Evolutionary conservation across 2,888 invertebrate genomes (phyloP).

Genomic region (Harpagoxenus sublaevis): DNA sequence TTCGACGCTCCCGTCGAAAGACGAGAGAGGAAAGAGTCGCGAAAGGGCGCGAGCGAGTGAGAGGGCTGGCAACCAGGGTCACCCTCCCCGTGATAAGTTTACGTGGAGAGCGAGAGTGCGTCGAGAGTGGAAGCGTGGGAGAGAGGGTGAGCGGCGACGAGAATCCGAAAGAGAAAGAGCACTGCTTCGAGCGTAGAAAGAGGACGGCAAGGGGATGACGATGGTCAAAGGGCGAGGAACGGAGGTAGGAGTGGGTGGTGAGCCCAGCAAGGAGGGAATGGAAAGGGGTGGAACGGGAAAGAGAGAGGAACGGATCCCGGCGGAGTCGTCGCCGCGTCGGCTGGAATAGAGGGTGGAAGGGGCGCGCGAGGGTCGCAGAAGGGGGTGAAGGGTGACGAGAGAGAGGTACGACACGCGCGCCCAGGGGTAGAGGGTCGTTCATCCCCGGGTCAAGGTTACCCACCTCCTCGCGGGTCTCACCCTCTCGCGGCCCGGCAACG

Average conservation of each 20-base stretch:
- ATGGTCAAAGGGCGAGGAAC: constrained; percentile 47
- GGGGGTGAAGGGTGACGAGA: constrained; percentile 58
- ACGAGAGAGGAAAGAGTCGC: constrained; percentile 35
- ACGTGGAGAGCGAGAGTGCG: constrained; percentile 76
- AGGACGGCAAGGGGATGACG: constrained; percentile 43
- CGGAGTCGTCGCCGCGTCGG: constrained; percentile 59
- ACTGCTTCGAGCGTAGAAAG: constrained; percentile 33
- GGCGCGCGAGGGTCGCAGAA: constrained; percentile 31
- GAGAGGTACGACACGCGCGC: constrained; percentile 79
- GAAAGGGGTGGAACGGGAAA: constrained; percentile 11
- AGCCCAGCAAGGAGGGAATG: constrained; percentile 4
- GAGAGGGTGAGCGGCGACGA: constrained; percentile 16
- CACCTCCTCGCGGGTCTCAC: constrained; percentile 74
- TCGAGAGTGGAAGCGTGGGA: constrained; percentile 62
- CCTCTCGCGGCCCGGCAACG: constrained; percentile 68
- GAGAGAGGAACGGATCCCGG: constrained; percentile 62
- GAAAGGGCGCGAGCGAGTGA: constrained; percentile 18
- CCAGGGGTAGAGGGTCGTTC: constrained; percentile 82
- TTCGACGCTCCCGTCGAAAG: constrained; percentile 38
- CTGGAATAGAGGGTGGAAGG: constrained; percentile 30
- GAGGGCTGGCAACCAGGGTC: constrained; percentile 41
- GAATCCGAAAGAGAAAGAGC: constrained; percentile 57
- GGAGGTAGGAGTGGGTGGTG: constrained; percentile 7
- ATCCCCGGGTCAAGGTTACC: constrained; percentile 86
- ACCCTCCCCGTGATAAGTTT: constrained; percentile 74